Evolutionary conservation across 1,140 invertebrate genomes (phyloP).

Genomic region (Drosophila bifasciata): DNA sequence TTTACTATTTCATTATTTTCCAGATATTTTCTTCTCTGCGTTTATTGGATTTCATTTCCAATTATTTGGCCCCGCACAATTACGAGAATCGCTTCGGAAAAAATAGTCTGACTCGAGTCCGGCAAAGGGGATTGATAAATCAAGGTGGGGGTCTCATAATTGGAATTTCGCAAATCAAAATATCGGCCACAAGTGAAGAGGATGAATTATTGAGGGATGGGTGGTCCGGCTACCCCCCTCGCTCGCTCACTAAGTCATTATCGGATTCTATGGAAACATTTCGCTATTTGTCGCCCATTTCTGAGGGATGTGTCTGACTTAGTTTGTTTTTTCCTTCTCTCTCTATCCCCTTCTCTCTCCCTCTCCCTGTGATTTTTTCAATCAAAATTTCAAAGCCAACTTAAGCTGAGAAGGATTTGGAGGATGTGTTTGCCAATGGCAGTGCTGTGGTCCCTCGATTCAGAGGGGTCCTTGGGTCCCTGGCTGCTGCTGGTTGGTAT

Average conservation of each 20-base stretch:
- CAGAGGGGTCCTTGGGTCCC: conserved; percentile 27
- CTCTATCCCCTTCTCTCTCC: conserved; percentile 7
- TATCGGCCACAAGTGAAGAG: conserved; percentile 40
- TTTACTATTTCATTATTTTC: too few relatives aligned
- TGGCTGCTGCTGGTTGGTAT: conserved; percentile 36
- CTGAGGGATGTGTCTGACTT: conserved; percentile 44
- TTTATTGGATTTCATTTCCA: conserved; percentile 46
- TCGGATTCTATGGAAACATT: conserved; percentile 70
- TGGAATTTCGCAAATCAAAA: conserved; percentile 69
- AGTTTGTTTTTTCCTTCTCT: conserved; percentile 27
- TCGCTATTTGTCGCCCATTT: conserved; percentile 73
- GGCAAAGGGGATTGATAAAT: conserved; percentile 25
- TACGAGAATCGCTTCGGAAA: conserved; percentile 33
- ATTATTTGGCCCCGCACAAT: conserved; percentile 25
- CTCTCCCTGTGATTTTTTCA: conserved; percentile 74
- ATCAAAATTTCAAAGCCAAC: conserved; percentile 81
- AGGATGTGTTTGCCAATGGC: conserved; percentile 63
- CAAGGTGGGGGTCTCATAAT: conserved; percentile 33
- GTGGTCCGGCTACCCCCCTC: conserved; percentile 39
- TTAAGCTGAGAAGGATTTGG: conserved; percentile 77
- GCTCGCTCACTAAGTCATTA: conserved; percentile 47
- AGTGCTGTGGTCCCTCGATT: conserved; percentile 31
- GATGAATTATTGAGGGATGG: conserved; percentile 69
- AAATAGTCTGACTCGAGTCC: conserved; percentile 37
- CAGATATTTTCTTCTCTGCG: conserved; percentile 17